Base-by-base conservation (phyloP, 2,113 vertebrate genomes). In the Oreotragus oreotragus region DNA sequence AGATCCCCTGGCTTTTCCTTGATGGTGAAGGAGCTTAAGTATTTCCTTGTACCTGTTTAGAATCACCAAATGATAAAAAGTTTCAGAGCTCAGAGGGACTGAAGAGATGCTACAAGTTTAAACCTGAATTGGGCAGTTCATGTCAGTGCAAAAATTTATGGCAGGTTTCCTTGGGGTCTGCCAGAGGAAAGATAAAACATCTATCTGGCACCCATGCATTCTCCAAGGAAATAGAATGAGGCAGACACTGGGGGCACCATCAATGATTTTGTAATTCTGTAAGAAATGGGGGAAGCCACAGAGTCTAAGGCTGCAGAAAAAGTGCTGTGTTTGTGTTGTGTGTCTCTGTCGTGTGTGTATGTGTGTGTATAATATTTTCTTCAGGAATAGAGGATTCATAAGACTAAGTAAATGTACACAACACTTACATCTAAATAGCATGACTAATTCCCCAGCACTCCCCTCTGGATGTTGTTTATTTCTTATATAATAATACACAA, bases 41-140 rank as follows among this genome's bases (percentile, higher is more conserved):
- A 93, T 47, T 57, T 95, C 43, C 23, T 88, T 88, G 21, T 64
- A 84, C 30, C 6, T 79, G 3, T 76, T 76, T 76, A 96, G 84
- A 85, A 84, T 90, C 76, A 96, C 19, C 84, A 7, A 91, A 80
- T 47, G 58, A 62, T 79, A 91, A 79, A 70, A 91, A 33, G 30
- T 39, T 88, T 95, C 95, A 83, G 17, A 76, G n/a, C 23, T 92
- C n/a, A 88, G 11, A 76, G 39, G 47, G 27, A 92, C 43, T 79
- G 39, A 95, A 94, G 33, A 85, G 6, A 94, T 85, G 27, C 15
- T 90, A 94, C 70, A 85, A n/a, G 45, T 97, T 93, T 91, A 91
- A 90, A 94, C 33, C 33, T 86, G 49, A 58, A 45, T 84, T 91
- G 53, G 55, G 19, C 6, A 53, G 45, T 94, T 1, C 53, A 90